Evolutionary conservation across 2,888 invertebrate genomes (phyloP).

Genomic region (Tetrapedia diversipes): DNA sequence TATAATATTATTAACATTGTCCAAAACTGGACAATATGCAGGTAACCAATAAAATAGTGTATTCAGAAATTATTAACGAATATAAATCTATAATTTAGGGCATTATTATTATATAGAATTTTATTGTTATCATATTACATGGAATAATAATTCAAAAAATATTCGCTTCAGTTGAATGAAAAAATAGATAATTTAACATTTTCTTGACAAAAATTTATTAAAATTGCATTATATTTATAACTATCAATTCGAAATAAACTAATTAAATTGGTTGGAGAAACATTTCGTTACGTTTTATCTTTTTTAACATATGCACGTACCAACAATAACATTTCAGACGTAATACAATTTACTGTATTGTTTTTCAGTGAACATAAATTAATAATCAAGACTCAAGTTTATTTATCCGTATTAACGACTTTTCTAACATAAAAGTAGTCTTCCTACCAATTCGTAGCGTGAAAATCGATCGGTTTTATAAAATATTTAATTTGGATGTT

Average conservation of each 20-base stretch:
- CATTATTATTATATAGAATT: neutral
- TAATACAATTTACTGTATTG: too few species aligned
- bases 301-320: too few species aligned
- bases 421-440: slow-evolving; percentile 21
- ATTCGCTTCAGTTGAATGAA: neutral
- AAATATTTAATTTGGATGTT: slow-evolving; percentile 67
- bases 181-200: neutral
- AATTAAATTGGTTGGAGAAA: too few species aligned
- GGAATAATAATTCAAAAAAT: neutral
- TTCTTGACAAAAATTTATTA: neutral
- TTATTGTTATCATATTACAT: too few species aligned
- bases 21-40: neutral
- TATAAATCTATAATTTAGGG: neutral
- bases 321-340: too few species aligned
- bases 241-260: too few species aligned
- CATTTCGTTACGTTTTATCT: too few species aligned
- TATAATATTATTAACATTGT: neutral
- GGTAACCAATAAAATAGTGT: neutral
- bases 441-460: slow-evolving; percentile 37
- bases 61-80: neutral
- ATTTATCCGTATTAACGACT: slow-evolving; percentile 47
- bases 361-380: neutral
- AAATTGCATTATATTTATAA: too few species aligned
- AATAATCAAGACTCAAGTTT: neutral
- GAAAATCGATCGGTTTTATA: slow-evolving; percentile 57